Conservation (phyloP, 2,797 vertebrate genomes). For the Dipus sagitta region DNA sequence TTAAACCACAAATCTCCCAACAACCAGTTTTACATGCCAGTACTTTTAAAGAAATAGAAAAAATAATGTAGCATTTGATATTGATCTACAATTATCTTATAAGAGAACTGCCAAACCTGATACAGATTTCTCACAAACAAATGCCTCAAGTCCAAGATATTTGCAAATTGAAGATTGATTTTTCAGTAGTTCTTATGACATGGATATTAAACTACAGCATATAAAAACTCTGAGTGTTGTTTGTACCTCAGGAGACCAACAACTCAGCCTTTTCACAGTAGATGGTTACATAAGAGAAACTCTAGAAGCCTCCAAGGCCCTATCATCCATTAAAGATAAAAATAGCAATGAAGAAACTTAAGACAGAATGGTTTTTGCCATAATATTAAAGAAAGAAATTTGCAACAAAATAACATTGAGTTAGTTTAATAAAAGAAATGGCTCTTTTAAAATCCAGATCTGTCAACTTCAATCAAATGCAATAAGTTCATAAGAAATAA, state of each 20-base stretch:
- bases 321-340: constrained; percentile 65
- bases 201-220: constrained; percentile 61
- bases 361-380: constrained; percentile 34
- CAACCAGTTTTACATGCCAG: constrained; percentile 18
- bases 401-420: constrained; percentile 44
- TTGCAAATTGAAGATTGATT: constrained; percentile 63
- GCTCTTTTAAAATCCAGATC: constrained; percentile 33
- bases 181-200: constrained; percentile 35
- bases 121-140: constrained; percentile 56
- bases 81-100: constrained; percentile 43
- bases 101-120: constrained; percentile 51
- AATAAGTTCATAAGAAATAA: constrained; percentile 47
- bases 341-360: constrained; percentile 57
- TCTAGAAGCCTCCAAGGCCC: constrained; percentile 33
- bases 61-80: constrained; percentile 58
- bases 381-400: constrained; percentile 53
- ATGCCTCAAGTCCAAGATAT: constrained; percentile 46
- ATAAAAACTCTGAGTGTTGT: constrained; percentile 25
- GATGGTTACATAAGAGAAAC: constrained; percentile 53
- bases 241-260: constrained; percentile 53
- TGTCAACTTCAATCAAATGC: constrained; percentile 47
- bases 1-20: constrained; percentile 29
- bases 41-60: constrained; percentile 61
- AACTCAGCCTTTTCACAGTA: constrained; percentile 62
- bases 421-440: constrained; percentile 43